Evolutionary conservation across 2,888 invertebrate genomes (phyloP).

Genomic region (Tortricodes alternella): DNA sequence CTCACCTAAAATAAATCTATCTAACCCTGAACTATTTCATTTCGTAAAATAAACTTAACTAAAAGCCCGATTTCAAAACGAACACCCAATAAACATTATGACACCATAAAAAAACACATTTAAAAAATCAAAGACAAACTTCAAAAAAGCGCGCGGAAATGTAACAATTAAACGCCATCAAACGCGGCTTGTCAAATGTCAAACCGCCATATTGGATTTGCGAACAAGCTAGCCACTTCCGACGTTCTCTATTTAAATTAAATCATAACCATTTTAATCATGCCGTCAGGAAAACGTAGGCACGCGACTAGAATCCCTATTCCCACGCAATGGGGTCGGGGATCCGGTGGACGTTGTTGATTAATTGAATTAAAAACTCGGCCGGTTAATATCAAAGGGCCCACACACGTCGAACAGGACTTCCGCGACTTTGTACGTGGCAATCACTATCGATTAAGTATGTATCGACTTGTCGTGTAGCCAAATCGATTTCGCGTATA

Average conservation of each 20-base stretch:
- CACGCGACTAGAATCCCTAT: background rate
- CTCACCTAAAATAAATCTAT: background rate
- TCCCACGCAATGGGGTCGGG: background rate
- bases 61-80: conserved; percentile 3
- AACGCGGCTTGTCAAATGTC: conserved; percentile 45
- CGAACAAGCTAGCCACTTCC: conserved; percentile 40
- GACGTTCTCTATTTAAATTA: conserved; percentile 44
- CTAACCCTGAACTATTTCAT: background rate
- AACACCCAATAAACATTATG: conserved; percentile 18
- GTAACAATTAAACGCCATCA: conserved; percentile 43
- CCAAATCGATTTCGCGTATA: conserved; percentile 26
- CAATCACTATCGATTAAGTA: conserved; percentile 38
- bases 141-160: conserved; percentile 46
- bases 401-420: conserved; percentile 59
- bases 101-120: conserved; percentile 26
- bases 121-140: conserved; percentile 43
- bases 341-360: background rate
- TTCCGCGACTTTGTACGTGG: conserved; percentile 52
- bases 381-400: conserved; percentile 49
- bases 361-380: conserved; percentile 31
- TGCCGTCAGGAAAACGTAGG: conserved; percentile 6
- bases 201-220: conserved; percentile 47
- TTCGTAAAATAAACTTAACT: background rate
- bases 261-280: conserved; percentile 36
- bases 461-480: conserved; percentile 2